Evolutionary conservation across 2,797 vertebrate genomes (phyloP).

Genomic region (Pangasius macronema): DNA sequence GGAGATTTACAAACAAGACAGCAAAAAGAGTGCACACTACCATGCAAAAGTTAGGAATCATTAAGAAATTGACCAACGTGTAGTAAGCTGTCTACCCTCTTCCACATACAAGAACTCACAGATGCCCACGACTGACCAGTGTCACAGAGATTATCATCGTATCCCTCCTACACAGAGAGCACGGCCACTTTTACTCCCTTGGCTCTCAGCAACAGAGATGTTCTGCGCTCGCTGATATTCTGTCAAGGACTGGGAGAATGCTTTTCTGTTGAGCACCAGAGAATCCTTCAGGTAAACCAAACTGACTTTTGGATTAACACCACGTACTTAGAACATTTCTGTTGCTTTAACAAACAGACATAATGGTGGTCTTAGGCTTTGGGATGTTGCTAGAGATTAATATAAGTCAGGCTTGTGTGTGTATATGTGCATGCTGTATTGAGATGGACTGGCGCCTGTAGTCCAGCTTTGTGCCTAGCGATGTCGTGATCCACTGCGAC

Average conservation of each 20-base stretch:
- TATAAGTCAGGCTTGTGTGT: not conserved
- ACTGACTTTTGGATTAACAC: not conserved
- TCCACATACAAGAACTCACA: not conserved
- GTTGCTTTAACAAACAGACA: not conserved
- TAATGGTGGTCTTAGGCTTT: not conserved
- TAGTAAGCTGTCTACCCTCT: not conserved
- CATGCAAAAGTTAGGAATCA: too few relatives aligned
- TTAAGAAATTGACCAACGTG: not conserved
- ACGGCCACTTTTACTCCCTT: not conserved
- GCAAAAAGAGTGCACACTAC: not conserved
- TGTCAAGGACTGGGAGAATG: not conserved
- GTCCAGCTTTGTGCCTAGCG: not conserved
- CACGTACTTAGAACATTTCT: not conserved
- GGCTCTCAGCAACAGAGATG: not conserved
- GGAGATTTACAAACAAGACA: not conserved
- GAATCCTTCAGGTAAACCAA: not conserved
- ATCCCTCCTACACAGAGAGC: not conserved
- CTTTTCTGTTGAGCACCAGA: not conserved
- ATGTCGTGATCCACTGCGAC: not conserved
- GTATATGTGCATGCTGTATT: not conserved
- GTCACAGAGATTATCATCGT: not conserved
- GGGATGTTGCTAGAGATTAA: not conserved
- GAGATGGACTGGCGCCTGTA: not conserved
- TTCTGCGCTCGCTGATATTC: not conserved
- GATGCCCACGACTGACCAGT: not conserved